Evolutionary conservation across 2,888 invertebrate species (phyloP).

Genomic region (Netelia inedita): DNA sequence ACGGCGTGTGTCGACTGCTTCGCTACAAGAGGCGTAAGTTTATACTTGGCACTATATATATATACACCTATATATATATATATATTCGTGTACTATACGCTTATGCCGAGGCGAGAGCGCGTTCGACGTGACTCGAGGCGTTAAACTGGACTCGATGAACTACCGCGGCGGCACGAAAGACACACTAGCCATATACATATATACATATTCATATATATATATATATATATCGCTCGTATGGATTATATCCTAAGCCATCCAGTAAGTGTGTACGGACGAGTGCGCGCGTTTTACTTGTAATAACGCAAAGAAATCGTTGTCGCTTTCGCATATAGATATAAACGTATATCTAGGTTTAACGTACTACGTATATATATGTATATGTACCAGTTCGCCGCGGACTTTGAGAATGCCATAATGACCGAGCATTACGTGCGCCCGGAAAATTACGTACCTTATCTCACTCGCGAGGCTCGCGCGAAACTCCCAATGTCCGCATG

Average conservation of each 20-base stretch:
- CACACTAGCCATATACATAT: conserved; percentile 27
- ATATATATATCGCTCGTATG: conserved; percentile 33
- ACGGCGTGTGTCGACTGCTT: conserved; percentile 56
- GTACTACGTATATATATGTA: conserved; percentile 7
- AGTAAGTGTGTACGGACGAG: conserved; percentile 16
- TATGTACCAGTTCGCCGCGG: conserved; percentile 6
- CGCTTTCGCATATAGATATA: conserved; percentile 23
- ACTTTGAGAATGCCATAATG: conserved; percentile 64
- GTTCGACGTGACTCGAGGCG: conserved; percentile 68
- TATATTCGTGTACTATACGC: conserved; percentile 5
- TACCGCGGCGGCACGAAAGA: conserved; percentile 48
- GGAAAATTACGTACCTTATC: conserved; percentile 66
- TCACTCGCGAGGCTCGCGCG: conserved; percentile 22
- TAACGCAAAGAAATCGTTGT: conserved; percentile 57
- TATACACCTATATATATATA: conserved; percentile 1
- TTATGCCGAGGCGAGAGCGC: conserved; percentile 38
- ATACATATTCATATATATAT: conserved; percentile 44
- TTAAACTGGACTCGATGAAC: conserved; percentile 69
- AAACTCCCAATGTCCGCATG: conserved; percentile 48
- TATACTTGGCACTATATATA: neutral
- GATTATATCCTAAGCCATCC: conserved; percentile 36
- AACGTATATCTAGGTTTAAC: neutral
- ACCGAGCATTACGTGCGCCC: conserved; percentile 67
- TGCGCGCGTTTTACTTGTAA: conserved; percentile 45
- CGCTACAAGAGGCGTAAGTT: conserved; percentile 43